Base-by-base conservation (phyloP, 2,888 invertebrate genomes). In the Tanaodytes sp. region DNA sequence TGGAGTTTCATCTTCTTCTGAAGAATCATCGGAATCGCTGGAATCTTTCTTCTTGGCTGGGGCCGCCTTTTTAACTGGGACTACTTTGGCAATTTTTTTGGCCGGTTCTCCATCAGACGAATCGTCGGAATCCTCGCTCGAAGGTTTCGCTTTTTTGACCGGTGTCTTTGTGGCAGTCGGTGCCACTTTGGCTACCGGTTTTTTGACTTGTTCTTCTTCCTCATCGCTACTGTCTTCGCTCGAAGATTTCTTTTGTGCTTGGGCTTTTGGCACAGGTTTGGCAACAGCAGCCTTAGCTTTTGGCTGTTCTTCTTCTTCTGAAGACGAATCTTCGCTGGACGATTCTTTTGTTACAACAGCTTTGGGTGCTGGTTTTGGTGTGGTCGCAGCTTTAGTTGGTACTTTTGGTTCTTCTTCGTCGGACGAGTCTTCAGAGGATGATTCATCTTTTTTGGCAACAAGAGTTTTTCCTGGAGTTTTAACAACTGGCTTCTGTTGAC, bases 31-130 rank as follows among this genome's bases (percentile, higher is more conserved):
- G 1, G 80, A 81, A 14, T 76, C 78, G 2, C 37, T 37, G 0
- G 77, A 79, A n/a, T 83, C 82, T 36, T 84, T 82, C 72, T 85
- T 84, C n/a, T n/a, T n/a, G n/a, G n/a, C n/a, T n/a, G n/a, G n/a
- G n/a, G n/a, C n/a, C n/a, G n/a, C n/a, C n/a, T 23, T 23, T 23
- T 23, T 23, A 5, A 23, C 23, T 8, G 33, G 33, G n/a, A n/a
- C 4, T 4, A 11, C n/a, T 33, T 33, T 33, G 4, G n/a, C n/a
- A n/a, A 33, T n/a, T 33, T 33, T 33, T 33, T 33, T 33, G 4
- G 33, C 8, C n/a, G 11, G 33, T 11, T 33, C 33, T 2, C 77
- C 73, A 40, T 80, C 71, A 19, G 67, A 73, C 18, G 58, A 58
- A 14, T 52, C 52, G n/a, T 31, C 39, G 0, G 52, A 52, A 9